Percentiles rank a stretch among this genome's conserved stretches.
Evolutionary conservation across 2,797 vertebrate species (phyloP).

Genomic region (Poeciliopsis infans): DNA sequence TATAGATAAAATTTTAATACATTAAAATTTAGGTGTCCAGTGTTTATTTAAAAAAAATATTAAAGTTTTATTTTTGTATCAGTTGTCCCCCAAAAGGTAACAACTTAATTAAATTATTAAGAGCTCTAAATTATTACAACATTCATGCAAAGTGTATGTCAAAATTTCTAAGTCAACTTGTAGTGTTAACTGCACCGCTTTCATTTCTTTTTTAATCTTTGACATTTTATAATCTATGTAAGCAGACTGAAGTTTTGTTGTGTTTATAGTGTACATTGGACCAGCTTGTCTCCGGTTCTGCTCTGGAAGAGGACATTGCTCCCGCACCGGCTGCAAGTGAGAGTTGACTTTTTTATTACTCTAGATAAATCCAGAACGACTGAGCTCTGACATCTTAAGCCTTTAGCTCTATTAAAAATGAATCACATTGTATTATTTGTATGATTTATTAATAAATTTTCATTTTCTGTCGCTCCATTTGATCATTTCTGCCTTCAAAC

Average conservation of each 20-base stretch:
- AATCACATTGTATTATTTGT: conserved; percentile 52
- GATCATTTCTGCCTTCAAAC: conserved; percentile 19
- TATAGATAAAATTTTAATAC: background rate
- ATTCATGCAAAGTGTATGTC: background rate
- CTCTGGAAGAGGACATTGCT: conserved; percentile 95
- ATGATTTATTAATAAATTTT: conserved; percentile 58
- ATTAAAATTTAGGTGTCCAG: background rate
- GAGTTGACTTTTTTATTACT: conserved; percentile 65
- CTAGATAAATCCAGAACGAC: conserved; percentile 58
- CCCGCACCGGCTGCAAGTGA: conserved; percentile 97
- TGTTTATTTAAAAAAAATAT: background rate
- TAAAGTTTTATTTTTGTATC: background rate
- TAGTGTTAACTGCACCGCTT: background rate
- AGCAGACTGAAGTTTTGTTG: background rate
- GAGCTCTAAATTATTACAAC: background rate
- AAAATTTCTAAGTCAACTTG: background rate
- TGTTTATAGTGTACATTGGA: conserved; percentile 90
- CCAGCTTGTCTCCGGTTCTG: conserved; percentile 96
- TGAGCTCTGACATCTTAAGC: conserved; percentile 39
- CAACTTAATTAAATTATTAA: background rate
- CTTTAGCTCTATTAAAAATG: conserved; percentile 50
- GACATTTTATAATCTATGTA: background rate
- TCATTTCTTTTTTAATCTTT: too few species aligned
- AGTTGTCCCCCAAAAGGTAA: background rate
- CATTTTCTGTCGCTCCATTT: conserved; percentile 47